A percentile compares a stretch with the other conserved stretches of the same genome.
Evolutionary conservation across 2,888 invertebrate genomes (phyloP).

Genomic region (Mythimna pallens): DNA sequence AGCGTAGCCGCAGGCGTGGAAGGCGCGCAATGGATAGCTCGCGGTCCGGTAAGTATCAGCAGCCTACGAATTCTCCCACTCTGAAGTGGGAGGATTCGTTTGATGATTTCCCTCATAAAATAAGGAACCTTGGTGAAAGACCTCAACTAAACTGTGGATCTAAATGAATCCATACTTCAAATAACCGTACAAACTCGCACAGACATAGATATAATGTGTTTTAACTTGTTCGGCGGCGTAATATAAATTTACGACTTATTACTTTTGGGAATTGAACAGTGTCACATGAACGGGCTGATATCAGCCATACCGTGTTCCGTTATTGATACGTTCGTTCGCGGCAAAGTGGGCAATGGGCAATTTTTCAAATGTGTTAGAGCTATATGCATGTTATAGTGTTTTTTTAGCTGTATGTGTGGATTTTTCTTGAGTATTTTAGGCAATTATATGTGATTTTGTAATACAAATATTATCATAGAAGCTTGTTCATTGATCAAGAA

Average conservation of each 20-base stretch:
- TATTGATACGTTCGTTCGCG: slow-evolving; percentile 47
- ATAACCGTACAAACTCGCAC: slow-evolving; percentile 30
- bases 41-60: no score
- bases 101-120: no score
- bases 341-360: slow-evolving; percentile 2
- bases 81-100: no score
- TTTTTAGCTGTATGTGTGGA: neutral
- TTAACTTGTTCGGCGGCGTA: slow-evolving; percentile 65
- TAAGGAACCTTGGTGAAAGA: no score
- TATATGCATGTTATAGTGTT: neutral
- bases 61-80: no score
- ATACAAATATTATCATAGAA: no score
- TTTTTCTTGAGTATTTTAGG: neutral
- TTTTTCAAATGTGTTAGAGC: slow-evolving; percentile 20
- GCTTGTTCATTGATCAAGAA: no score
- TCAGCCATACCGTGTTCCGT: slow-evolving; percentile 53
- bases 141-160: neutral
- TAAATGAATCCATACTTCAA: slow-evolving; percentile 40
- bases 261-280: slow-evolving; percentile 78
- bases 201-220: slow-evolving; percentile 53
- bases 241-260: slow-evolving; percentile 82
- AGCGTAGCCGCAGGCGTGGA: no score
- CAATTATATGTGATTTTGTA: no score
- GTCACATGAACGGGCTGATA: slow-evolving; percentile 71
- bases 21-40: no score